A percentile compares a stretch with the other conserved stretches of the same genome.
phyloP scores from a whole-genome alignment of 37 sponge, comb jelly and placozoan species.

The Axinella damicornis region DNA sequence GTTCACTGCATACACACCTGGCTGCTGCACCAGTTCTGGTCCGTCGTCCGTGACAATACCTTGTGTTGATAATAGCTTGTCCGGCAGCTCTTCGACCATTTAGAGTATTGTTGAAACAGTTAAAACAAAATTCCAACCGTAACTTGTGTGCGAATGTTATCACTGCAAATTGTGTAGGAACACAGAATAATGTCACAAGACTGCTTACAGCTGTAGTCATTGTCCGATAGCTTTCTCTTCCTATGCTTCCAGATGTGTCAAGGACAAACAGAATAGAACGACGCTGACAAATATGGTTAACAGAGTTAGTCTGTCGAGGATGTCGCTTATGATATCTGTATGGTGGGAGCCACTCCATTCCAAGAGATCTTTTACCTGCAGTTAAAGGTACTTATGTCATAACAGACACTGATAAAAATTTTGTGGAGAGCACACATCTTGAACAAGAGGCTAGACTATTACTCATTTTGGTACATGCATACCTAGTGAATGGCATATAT shows the following conservation, averaged over 20 bases:
- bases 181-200: neutral
- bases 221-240: neutral
- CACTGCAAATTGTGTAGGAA: neutral
- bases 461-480: too few relatives aligned
- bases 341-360: too few relatives aligned
- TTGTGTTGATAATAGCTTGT: neutral
- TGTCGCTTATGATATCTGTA: too few relatives aligned
- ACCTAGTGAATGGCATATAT: too few relatives aligned
- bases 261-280: conserved; percentile 20
- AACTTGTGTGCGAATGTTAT: neutral
- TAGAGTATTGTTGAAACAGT: neutral
- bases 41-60: neutral
- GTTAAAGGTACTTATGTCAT: too few relatives aligned
- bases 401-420: too few relatives aligned
- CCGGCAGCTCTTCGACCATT: neutral
- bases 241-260: conserved; percentile 21
- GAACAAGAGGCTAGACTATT: too few relatives aligned
- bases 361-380: too few relatives aligned
- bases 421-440: too few relatives aligned
- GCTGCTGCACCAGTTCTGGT: conserved; percentile 18
- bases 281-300: too few relatives aligned
- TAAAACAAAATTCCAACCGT: conserved; percentile 26
- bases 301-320: too few relatives aligned
- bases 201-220: neutral
- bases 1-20: neutral